phyloP scores from a whole-genome alignment of 2,113 vertebrate genomes.

The Daubentonia madagascariensis region DNA sequence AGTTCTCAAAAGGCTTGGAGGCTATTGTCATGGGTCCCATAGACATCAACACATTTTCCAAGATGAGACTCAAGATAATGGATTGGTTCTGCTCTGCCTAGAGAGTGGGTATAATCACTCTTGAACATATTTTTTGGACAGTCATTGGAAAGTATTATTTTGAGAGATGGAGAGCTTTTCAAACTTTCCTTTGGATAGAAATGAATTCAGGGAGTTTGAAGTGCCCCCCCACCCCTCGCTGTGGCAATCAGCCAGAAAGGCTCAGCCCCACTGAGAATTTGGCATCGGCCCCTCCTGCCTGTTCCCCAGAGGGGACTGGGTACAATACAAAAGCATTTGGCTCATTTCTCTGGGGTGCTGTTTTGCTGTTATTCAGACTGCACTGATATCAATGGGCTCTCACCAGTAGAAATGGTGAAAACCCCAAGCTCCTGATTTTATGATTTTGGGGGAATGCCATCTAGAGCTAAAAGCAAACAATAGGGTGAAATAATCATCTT shows the following conservation, averaged over 20 bases:
- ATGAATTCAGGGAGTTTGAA: not conserved
- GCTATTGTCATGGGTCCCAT: constrained; percentile 50
- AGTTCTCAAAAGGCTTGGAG: not conserved
- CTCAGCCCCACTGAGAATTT: not conserved
- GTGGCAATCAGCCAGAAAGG: not conserved
- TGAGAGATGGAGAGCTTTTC: constrained; percentile 56
- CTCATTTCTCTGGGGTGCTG: not conserved
- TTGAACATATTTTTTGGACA: constrained; percentile 56
- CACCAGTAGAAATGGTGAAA: constrained; percentile 32
- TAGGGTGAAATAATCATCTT: not conserved
- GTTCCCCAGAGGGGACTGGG: not conserved
- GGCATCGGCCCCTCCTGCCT: not conserved
- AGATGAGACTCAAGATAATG: constrained; percentile 61
- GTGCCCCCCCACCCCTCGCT: not conserved
- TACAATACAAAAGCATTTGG: not conserved
- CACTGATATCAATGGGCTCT: constrained; percentile 62
- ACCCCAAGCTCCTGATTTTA: not conserved
- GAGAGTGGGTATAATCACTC: constrained; percentile 19
- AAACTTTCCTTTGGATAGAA: not conserved
- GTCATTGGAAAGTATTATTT: constrained; percentile 42
- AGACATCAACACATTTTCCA: constrained; percentile 65
- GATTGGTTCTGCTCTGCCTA: constrained; percentile 50
- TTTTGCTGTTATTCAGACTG: constrained; percentile 42
- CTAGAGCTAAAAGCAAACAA: not conserved
- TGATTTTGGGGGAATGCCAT: not conserved